Percentiles rank a stretch among this genome's conserved stretches.
Evolutionary conservation across 2,113 vertebrate species (phyloP).

Genomic region (Tupaia tana): DNA sequence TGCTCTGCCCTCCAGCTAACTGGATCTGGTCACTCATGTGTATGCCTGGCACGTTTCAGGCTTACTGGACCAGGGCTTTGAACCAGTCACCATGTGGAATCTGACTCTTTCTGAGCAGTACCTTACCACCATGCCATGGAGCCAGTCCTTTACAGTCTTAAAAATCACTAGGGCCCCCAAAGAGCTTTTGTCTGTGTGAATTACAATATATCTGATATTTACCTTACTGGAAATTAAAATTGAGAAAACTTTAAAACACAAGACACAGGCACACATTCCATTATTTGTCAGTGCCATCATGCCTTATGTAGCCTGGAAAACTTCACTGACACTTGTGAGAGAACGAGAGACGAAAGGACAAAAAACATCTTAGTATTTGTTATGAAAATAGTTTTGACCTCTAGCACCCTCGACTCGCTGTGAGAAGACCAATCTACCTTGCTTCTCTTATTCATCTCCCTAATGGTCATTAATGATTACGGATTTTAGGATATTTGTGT

Average conservation of each 20-base stretch:
- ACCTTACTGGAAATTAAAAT: conserved; percentile 15
- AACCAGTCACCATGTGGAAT: too few species aligned
- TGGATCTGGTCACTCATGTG: too few species aligned
- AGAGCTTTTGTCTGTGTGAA: conserved; percentile 8
- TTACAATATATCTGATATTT: conserved; percentile 16
- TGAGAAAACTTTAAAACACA: conserved; percentile 52
- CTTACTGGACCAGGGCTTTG: too few species aligned
- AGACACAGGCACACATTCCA: conserved; percentile 17
- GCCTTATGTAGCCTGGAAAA: conserved; percentile 14
- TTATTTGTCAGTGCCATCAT: conserved; percentile 15
- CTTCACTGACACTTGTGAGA: conserved; percentile 5
- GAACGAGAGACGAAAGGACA: conserved; percentile 48
- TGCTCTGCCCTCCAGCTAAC: too few species aligned
- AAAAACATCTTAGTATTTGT: conserved; percentile 14
- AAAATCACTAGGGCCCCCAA: conserved; percentile 31
- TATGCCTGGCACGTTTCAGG: too few species aligned
- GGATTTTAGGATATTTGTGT: neutral
- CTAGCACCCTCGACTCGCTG: conserved; percentile 44
- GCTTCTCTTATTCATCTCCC: neutral
- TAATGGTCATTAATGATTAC: conserved; percentile 33
- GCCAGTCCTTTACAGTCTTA: neutral
- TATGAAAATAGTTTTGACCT: conserved; percentile 41
- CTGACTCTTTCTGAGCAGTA: too few species aligned
- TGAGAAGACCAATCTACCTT: neutral
- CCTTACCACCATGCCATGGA: too few species aligned